A percentile compares a stretch with the other conserved stretches of the same genome.
These are phyloP conservation scores for Phrixothrix hirtus DNA, from an alignment of 2,888 invertebrate species.

Conservation along the genomic window DNA sequence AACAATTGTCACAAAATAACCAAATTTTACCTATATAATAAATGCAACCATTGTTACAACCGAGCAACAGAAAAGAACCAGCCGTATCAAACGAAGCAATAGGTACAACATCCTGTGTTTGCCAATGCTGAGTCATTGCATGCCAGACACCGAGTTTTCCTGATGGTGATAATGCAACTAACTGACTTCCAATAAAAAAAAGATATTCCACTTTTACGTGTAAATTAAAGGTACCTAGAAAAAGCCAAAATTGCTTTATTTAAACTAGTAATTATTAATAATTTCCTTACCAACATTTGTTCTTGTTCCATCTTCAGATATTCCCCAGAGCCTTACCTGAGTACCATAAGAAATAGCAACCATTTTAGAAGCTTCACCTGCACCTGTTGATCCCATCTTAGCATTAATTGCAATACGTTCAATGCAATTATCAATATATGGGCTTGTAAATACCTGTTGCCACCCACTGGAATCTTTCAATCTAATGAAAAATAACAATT, in stretches of 20 bases:
- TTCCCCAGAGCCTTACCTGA: constrained; percentile 77
- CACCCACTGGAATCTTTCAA: constrained; percentile 96
- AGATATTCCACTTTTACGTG: constrained; percentile 92
- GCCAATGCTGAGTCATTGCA: constrained; percentile 98
- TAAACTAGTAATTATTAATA: too few relatives aligned
- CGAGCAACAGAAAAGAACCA: constrained; percentile 91
- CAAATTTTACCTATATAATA: constrained; percentile 96
- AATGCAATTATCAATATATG: constrained; percentile 85
- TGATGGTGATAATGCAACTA: constrained; percentile 91
- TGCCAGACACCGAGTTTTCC: constrained; percentile 99
- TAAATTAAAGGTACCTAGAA: constrained; percentile 83
- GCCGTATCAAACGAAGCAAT: constrained; percentile 97
- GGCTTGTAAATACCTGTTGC: constrained; percentile 93
- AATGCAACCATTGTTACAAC: constrained; percentile 95
- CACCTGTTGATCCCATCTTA: constrained; percentile 62
- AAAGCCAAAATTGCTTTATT: too few relatives aligned
- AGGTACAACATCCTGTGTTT: constrained; percentile 93
- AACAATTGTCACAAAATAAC: constrained; percentile 4
- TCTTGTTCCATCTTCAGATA: constrained; percentile 75
- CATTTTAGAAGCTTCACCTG: constrained; percentile 71
- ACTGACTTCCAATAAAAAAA: constrained; percentile 95
- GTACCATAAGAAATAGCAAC: constrained; percentile 80
- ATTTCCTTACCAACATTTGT: constrained; percentile 69
- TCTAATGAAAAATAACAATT: constrained; percentile 51
- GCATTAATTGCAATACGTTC: constrained; percentile 90